Percentiles rank a stretch among this genome's conserved stretches.
These are phyloP conservation scores for Myotis daubentonii DNA, from an alignment of 2,797 vertebrate species.

Conservation along the genomic window DNA sequence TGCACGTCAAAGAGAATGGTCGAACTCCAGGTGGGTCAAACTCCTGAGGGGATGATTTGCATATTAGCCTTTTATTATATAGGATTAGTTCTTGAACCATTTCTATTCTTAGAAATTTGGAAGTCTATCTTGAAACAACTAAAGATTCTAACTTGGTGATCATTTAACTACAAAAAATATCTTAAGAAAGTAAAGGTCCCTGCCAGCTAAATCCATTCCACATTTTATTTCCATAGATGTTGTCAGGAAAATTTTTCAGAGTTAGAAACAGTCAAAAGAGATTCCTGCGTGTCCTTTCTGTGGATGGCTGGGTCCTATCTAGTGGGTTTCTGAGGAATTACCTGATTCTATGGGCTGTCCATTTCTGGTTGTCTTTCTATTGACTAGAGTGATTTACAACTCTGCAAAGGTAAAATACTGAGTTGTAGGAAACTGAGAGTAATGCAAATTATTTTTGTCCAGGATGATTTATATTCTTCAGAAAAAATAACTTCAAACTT, in stretches of 20 bases:
- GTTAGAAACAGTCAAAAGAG: background rate
- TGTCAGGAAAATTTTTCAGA: background rate
- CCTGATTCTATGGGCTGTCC: background rate
- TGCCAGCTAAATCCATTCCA: background rate
- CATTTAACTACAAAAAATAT: background rate
- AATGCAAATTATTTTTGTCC: background rate
- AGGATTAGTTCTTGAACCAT: background rate
- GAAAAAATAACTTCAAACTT: background rate
- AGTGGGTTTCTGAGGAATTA: background rate
- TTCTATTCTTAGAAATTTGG: background rate
- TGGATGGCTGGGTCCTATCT: background rate
- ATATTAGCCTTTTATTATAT: too few species aligned
- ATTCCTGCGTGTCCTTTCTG: background rate
- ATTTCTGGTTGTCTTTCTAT: background rate
- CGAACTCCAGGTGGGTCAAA: too few species aligned
- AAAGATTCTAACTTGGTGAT: background rate
- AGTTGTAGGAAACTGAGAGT: background rate
- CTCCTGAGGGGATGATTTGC: too few species aligned
- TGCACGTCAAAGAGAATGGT: too few species aligned
- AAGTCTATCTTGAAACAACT: background rate
- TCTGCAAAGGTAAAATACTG: background rate
- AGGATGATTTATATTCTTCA: background rate
- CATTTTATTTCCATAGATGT: constrained; percentile 1
- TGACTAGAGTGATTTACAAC: background rate
- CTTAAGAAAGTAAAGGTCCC: background rate